These are phyloP conservation scores for Ennomos erosarius DNA, from an alignment of 2,888 invertebrate species.

Conservation along the genomic window DNA sequence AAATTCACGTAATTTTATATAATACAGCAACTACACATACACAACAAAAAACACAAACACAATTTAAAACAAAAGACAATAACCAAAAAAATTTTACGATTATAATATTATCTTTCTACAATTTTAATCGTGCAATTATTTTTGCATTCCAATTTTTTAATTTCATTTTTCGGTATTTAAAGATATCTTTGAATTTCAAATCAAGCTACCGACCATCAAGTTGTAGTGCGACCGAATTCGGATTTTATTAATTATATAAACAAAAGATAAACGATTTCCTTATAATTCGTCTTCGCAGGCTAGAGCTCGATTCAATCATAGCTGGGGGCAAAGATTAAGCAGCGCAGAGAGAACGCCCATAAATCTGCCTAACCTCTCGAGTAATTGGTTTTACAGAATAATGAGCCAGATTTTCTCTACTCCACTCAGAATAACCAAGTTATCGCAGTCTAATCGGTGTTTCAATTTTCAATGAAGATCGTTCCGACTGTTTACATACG, in stretches of 20 bases:
- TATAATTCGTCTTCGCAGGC: neutral
- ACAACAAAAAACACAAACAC: too few species aligned
- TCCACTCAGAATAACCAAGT: conserved; percentile 11
- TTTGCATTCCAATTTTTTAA: too few species aligned
- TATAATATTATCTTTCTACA: too few species aligned
- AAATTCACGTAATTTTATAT: too few species aligned
- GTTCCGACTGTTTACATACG: neutral
- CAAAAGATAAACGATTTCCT: conserved; percentile 7
- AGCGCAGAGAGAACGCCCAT: conserved; percentile 12
- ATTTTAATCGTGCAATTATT: too few species aligned
- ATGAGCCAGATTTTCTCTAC: conserved; percentile 27
- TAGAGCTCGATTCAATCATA: conserved; percentile 10
- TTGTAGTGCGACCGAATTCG: too few species aligned
- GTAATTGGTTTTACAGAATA: conserved; percentile 38
- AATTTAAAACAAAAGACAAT: too few species aligned
- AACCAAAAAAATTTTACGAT: too few species aligned
- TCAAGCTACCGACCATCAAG: too few species aligned
- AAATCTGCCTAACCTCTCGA: conserved; percentile 23
- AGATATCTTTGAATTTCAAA: too few species aligned
- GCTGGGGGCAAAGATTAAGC: conserved; percentile 14
- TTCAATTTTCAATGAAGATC: conserved; percentile 10
- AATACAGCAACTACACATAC: too few species aligned
- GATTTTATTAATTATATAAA: conserved; percentile 1
- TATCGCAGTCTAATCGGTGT: conserved; percentile 3
- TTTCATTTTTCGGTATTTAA: too few species aligned